These are phyloP conservation scores for Antrozous pallidus DNA, from an alignment of 2,797 vertebrate species.

Conservation along the genomic window DNA sequence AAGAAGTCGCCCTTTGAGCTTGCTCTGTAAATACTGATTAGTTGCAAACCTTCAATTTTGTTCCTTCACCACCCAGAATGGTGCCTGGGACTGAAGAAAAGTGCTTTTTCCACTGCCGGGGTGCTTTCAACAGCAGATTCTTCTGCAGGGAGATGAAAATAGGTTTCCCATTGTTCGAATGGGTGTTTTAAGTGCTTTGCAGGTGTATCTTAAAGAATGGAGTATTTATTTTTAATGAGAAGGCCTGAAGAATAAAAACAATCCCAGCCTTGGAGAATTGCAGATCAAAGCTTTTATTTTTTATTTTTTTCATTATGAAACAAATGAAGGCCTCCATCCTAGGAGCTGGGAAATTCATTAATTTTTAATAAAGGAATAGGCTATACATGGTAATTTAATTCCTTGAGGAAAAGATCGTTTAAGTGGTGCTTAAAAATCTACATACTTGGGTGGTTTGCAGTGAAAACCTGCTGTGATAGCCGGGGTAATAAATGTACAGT, in stretches of 20 bases:
- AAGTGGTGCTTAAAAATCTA: conserved; percentile 78
- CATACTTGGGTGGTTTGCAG: conserved; percentile 38
- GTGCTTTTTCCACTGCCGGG: conserved; percentile 34
- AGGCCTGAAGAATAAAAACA: conserved; percentile 83
- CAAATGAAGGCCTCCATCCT: conserved; percentile 80
- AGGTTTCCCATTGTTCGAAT: conserved; percentile 72
- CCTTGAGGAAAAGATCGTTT: conserved; percentile 78
- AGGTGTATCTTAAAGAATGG: conserved; percentile 80
- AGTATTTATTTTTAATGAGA: conserved; percentile 85
- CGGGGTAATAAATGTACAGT: not conserved
- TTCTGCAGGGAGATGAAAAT: conserved; percentile 68
- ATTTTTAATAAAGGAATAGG: conserved; percentile 83
- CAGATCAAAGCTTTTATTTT: conserved; percentile 81
- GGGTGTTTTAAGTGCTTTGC: conserved; percentile 77
- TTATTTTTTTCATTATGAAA: conserved; percentile 81
- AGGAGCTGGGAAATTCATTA: conserved; percentile 82
- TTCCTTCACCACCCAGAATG: conserved; percentile 33
- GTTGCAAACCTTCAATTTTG: conserved; percentile 48
- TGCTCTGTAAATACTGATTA: conserved; percentile 65
- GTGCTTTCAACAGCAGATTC: conserved; percentile 64
- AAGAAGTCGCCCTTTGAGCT: conserved; percentile 51
- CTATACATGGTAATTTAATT: conserved; percentile 82
- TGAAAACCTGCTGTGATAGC: conserved; percentile 45
- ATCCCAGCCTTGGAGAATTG: conserved; percentile 79
- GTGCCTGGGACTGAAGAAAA: not conserved